A percentile compares a stretch with the other conserved stretches of the same genome.
Conservation (phyloP, 2,888 invertebrate species). For the Busseola fusca region DNA sequence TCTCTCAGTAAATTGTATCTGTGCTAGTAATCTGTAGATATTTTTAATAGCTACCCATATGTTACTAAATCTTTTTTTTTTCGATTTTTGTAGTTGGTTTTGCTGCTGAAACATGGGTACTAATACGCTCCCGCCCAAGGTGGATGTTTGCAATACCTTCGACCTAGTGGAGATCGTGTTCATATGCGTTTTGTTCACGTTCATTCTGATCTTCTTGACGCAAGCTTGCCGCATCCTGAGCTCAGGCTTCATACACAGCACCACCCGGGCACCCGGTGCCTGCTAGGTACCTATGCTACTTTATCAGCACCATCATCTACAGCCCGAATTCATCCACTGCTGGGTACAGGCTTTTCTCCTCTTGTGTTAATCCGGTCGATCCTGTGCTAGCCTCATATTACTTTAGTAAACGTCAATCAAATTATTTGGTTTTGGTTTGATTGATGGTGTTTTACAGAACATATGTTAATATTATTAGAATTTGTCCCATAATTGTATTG, state of each 20-base stretch:
- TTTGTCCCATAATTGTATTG: too few relatives aligned
- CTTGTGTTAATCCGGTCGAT: neutral
- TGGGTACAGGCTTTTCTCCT: too few relatives aligned
- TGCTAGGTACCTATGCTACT: slow-evolving; percentile 29
- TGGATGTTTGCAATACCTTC: slow-evolving; percentile 63
- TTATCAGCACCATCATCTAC: too few relatives aligned
- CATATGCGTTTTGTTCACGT: slow-evolving; percentile 76
- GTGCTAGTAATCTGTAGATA: too few relatives aligned
- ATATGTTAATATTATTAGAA: neutral
- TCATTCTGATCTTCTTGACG: slow-evolving; percentile 72
- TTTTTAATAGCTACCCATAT: neutral
- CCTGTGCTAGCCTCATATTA: neutral
- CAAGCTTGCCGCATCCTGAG: slow-evolving; percentile 72
- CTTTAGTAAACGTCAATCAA: neutral
- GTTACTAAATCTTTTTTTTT: neutral
- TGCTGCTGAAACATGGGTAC: slow-evolving; percentile 7
- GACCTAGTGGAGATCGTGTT: slow-evolving; percentile 77
- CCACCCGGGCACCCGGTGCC: neutral
- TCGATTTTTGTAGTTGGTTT: neutral
- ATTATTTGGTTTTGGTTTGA: neutral
- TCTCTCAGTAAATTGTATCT: too few relatives aligned
- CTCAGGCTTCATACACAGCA: slow-evolving; percentile 62
- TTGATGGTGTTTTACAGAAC: neutral
- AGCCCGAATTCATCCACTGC: neutral
- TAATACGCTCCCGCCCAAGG: slow-evolving; percentile 41